Conservation (phyloP, 2,888 invertebrate species). For the Plebejus melissa region DNA sequence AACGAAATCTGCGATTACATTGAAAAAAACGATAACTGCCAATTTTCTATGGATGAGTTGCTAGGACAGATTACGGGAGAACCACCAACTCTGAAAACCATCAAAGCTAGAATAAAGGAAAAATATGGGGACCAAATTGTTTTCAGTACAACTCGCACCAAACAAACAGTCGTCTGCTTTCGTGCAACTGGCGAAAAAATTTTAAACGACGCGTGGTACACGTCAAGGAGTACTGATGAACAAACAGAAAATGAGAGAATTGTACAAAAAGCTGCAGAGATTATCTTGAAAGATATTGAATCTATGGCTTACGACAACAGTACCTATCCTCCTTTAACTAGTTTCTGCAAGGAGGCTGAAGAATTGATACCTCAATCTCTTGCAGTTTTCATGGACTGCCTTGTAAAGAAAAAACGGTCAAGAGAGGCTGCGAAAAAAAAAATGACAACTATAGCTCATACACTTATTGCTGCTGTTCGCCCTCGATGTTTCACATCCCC, state of each 20-base stretch:
- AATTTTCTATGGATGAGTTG: conserved; percentile 1
- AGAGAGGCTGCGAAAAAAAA: conserved; percentile 1
- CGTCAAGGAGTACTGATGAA: too few species aligned
- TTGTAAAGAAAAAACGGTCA: conserved; percentile 1
- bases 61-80: conserved; percentile 2
- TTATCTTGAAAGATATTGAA: conserved; percentile 1
- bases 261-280: conserved; percentile 2
- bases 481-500: background rate
- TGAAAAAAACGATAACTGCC: background rate
- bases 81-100: background rate
- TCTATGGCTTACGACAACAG: conserved; percentile 1
- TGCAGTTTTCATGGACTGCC: conserved; percentile 1
- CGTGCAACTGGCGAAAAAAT: conserved; percentile 3
- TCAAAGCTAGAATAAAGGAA: background rate
- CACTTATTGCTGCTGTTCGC: conserved; percentile 2
- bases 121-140: conserved; percentile 3
- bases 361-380: conserved; percentile 1
- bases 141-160: background rate
- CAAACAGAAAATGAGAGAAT: background rate
- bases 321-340: conserved; percentile 1
- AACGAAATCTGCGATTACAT: background rate
- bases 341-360: background rate
- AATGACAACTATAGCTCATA: conserved; percentile 3
- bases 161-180: background rate
- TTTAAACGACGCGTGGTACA: conserved; percentile 7